Base-by-base conservation (phyloP, 30 jellyfish, hydroid and myxozoan genomes). In the Aurelia sp. region DNA sequence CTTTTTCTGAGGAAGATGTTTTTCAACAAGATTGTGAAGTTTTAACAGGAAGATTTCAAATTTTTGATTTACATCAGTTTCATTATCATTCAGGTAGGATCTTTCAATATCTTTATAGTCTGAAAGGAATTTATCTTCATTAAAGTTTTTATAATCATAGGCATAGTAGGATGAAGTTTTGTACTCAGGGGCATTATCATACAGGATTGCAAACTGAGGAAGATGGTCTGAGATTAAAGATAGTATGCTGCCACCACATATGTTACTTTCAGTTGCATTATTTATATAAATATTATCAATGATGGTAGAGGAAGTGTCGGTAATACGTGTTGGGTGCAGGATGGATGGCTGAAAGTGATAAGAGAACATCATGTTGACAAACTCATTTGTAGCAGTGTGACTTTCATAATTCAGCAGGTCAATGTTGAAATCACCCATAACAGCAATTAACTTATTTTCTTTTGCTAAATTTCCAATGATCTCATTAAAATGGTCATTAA, bases 311-410 rank as follows among this genome's bases (percentile, higher is more conserved):
- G 86, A 57, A 27, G 73, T 12, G 62, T 27, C 58, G 55, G 88
- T 77, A 57, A 77, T 77, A 11, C 64, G 85, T 15, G 88, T 77
- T 57, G 88, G 88, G 18, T 73, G 73, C 20, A 47, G 37, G 13
- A 77, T 77, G 0, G 64, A 12, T 58, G 88, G 88, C 27, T 57
- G 73, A 4, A 77, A 62, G n/a, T 21, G 69, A 64, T 77, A 19
- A 3, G 88, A 77, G 44, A 74, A 20, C 52, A 18, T 41, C 23
- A 17, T 71, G 78, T 71, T 19, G 47, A 71, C 17, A 41, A 71
- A 71, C 17, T 71, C 71, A 21, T 27, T 27, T 27, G 33, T 27
- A 27, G 33, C 33, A 27, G 33, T 27, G 33, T 27, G 33, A 27
- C 2, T 27, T 27, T 27, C 33, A 27, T 27, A 27, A 27, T 27